Base-by-base conservation (phyloP, 2,888 invertebrate species). In the Cacoxenus indagator region DNA sequence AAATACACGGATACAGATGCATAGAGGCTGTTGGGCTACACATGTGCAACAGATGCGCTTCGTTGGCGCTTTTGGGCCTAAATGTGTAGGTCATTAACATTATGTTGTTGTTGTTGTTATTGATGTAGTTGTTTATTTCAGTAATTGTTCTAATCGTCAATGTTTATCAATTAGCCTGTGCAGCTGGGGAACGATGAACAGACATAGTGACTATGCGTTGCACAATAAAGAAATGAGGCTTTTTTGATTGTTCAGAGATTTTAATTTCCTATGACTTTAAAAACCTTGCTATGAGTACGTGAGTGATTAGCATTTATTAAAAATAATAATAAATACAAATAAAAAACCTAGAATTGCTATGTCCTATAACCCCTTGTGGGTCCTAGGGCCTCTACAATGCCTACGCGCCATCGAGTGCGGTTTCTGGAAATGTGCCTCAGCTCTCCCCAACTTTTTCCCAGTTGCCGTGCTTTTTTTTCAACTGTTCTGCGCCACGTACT, bases 31-130 rank as follows among this genome's bases (percentile, higher is more conserved):
- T 11, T 37, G 37, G 22, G 8, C 8, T 51, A 62, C 61, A 62
- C 45, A 45, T 62, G 61, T 62, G 61, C 61, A 62, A 62, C 61
- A 62, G 61, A 62, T 62, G 61, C 61, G 61, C 43, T 17, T 51
- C 24, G 51, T 51, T 51, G 51, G 19, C 51, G 55, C 14, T 22
- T n/a, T 62, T 43, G 4, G 37, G 14, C 6, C n/a, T n/a, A n/a
- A 5, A 22, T 24, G 45, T 26, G 11, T 64, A 14, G 19, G 46
- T n/a, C 61, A 54, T 51, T 37, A 31, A 65, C 57, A 51, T 59
- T 57, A 19, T 70, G 37, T 24, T 64, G 27, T 43, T 62, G 9
- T 37, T 6, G 3, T 46, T 67, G 61, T 27, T 54, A 31, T 67
- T 26, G 24, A 24, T 57, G n/a, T 48, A 22, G 48, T 67, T 48